Percentiles rank a stretch among this genome's conserved stretches.
Conservation (phyloP, 35 echinoderm and acorn worm genomes). For the Apostichopus japonicus region DNA sequence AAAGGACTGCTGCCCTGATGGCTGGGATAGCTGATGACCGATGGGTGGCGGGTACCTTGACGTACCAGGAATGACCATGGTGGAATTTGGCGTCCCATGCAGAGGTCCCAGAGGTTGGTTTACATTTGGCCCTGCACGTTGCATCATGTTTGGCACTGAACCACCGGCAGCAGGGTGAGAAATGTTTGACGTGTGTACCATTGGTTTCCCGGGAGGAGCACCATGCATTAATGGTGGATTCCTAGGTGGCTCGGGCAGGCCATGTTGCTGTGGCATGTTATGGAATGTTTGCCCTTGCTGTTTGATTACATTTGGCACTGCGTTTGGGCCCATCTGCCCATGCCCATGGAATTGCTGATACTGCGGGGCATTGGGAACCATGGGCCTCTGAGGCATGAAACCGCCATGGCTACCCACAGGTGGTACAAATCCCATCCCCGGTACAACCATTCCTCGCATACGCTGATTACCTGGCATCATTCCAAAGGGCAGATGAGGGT, state of each 20-base stretch:
- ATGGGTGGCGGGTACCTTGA: background rate
- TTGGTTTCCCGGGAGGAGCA: background rate
- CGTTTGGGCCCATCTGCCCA: background rate
- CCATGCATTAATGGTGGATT: background rate
- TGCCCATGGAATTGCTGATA: background rate
- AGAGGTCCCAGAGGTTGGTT: background rate
- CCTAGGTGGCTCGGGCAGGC: background rate
- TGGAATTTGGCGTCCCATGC: background rate
- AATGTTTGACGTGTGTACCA: background rate
- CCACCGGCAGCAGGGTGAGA: background rate
- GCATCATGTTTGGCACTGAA: slow-evolving; percentile 3
- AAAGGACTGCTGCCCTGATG: background rate
- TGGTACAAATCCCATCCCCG: background rate
- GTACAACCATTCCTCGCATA: slow-evolving; percentile 1
- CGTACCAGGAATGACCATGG: background rate
- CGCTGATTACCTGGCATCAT: background rate
- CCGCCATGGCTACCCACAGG: background rate
- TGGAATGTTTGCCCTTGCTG: too few species aligned
- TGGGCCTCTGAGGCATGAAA: background rate
- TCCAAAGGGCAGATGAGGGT: background rate
- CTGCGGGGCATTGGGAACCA: background rate
- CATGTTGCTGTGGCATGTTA: background rate
- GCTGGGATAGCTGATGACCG: background rate
- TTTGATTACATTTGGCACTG: too few species aligned
- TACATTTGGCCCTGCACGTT: slow-evolving; percentile 4